A percentile compares a stretch with the other conserved stretches of the same genome.
These are phyloP conservation scores for Camponotus vicinus DNA, from an alignment of 1,140 invertebrate species.

Conservation along the genomic window DNA sequence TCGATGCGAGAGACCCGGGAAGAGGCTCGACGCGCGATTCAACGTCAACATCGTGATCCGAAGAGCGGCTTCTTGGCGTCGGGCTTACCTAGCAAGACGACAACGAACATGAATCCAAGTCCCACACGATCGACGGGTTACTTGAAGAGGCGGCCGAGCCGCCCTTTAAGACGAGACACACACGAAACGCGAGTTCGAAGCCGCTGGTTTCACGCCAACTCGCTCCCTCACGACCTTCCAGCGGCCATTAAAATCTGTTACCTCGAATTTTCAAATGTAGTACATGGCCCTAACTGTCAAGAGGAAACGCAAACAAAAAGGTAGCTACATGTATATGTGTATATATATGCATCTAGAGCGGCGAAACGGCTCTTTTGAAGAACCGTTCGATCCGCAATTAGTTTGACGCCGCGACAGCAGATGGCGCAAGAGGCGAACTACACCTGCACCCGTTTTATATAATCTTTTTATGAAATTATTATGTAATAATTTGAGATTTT, in stretches of 20 bases:
- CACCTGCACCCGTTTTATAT: no score
- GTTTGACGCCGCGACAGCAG: neutral
- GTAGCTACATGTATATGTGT: conserved; percentile 38
- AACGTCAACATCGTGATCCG: conserved; percentile 1
- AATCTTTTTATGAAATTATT: no score
- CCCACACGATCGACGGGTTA: neutral
- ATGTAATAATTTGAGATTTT: no score
- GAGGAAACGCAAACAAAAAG: conserved; percentile 70
- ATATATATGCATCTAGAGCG: neutral
- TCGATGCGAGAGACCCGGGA: neutral
- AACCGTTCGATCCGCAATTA: neutral
- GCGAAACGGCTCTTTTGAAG: neutral
- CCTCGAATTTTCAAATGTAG: conserved; percentile 74
- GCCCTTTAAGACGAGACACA: neutral
- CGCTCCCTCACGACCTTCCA: conserved; percentile 43
- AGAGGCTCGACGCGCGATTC: no score
- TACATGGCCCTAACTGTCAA: conserved; percentile 68
- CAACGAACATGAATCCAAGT: neutral
- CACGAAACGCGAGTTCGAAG: neutral
- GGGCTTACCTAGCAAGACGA: conserved; percentile 42
- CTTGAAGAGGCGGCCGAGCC: no score
- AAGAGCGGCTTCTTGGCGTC: neutral
- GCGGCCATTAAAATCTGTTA: conserved; percentile 64
- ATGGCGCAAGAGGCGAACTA: neutral
- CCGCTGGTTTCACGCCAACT: neutral